These are phyloP conservation scores for Brachionus rubens DNA, from an alignment of 1,140 invertebrate genomes.

Conservation along the genomic window DNA sequence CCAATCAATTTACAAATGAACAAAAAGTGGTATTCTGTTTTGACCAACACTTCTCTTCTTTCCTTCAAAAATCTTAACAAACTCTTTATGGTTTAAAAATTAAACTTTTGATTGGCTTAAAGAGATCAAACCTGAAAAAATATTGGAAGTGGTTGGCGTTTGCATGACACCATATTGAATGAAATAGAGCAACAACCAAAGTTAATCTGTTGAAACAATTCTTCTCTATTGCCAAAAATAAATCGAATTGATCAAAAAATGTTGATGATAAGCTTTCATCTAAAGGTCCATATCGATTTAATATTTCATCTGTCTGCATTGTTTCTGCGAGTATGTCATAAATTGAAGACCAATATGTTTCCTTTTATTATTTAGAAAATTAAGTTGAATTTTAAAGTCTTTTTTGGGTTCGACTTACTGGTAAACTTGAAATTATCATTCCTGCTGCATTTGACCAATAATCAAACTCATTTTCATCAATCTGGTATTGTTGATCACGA, in stretches of 20 bases:
- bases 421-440: constrained; percentile 34
- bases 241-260: constrained; percentile 24
- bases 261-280: background rate
- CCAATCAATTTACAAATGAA: constrained; percentile 38
- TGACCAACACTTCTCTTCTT: constrained; percentile 23
- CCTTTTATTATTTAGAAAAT: no score
- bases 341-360: constrained; percentile 19
- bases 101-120: no score
- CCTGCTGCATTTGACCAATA: constrained; percentile 39
- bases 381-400: no score
- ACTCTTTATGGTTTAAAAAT: background rate
- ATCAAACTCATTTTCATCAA: constrained; percentile 32
- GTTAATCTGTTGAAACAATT: constrained; percentile 20
- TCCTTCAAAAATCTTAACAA: constrained; percentile 32
- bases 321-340: constrained; percentile 18
- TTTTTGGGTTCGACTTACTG: no score
- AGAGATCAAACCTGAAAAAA: constrained; percentile 5
- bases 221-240: constrained; percentile 15
- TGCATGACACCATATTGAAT: constrained; percentile 31
- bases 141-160: constrained; percentile 40
- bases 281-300: background rate
- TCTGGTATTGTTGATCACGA: constrained; percentile 24
- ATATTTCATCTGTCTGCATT: constrained; percentile 25
- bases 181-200: constrained; percentile 14
- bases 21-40: constrained; percentile 43